Evolutionary conservation across 2,888 invertebrate genomes (phyloP).

Genomic region (Aphelenchoides bicaudatus): DNA sequence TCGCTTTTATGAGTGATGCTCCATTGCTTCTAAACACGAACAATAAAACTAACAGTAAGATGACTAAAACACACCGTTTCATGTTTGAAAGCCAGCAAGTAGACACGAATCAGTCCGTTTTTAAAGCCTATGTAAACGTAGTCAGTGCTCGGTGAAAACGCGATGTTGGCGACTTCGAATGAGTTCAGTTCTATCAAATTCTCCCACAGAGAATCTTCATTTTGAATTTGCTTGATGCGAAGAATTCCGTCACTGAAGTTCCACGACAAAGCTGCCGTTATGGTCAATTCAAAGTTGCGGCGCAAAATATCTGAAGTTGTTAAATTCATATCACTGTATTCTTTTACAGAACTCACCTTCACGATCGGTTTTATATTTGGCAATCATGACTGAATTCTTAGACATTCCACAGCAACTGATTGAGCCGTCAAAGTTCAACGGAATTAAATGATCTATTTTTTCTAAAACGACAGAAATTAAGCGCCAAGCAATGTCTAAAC

Average conservation of each 20-base stretch:
- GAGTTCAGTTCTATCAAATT: slow-evolving; percentile 39
- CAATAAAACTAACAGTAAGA: background rate
- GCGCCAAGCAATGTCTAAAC: background rate
- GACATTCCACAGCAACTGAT: slow-evolving; percentile 34
- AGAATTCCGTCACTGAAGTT: slow-evolving; percentile 31
- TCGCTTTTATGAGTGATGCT: slow-evolving; percentile 33
- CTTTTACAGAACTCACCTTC: slow-evolving; percentile 19
- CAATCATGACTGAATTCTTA: slow-evolving; percentile 27
- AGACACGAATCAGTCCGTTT: slow-evolving; percentile 42
- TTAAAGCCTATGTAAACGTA: slow-evolving; percentile 42
- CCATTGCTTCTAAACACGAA: slow-evolving; percentile 35
- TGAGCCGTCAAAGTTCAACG: slow-evolving; percentile 24
- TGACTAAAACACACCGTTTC: slow-evolving; percentile 20
- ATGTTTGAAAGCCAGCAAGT: slow-evolving; percentile 31
- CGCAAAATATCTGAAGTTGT: slow-evolving; percentile 27
- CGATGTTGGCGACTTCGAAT: slow-evolving; percentile 33
- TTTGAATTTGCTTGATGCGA: slow-evolving; percentile 29
- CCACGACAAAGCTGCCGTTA: slow-evolving; percentile 37
- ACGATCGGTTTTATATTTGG: slow-evolving; percentile 24
- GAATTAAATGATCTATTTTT: slow-evolving; percentile 26
- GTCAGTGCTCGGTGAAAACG: slow-evolving; percentile 29
- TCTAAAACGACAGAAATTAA: background rate
- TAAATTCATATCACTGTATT: background rate
- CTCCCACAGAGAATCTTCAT: slow-evolving; percentile 34
- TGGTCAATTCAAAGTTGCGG: slow-evolving; percentile 24